Percentiles rank a stretch among this genome's conserved stretches.
These are phyloP conservation scores for Aplochiton taeniatus DNA, from an alignment of 2,797 vertebrate genomes.

Conservation along the genomic window DNA sequence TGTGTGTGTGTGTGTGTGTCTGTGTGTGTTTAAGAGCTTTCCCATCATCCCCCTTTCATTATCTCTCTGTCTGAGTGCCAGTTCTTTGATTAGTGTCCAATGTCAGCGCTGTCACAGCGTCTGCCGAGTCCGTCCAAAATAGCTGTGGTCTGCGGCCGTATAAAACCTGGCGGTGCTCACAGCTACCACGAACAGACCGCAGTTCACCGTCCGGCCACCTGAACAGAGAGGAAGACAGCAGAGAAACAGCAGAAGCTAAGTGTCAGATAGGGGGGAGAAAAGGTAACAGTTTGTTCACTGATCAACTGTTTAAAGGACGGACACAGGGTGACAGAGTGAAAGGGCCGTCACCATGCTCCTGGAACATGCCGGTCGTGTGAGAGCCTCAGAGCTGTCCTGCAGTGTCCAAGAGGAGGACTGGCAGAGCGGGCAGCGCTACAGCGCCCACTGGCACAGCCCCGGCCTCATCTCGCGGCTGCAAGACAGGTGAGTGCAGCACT, in stretches of 20 bases:
- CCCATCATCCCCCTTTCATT: constrained; percentile 16
- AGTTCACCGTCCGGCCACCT: neutral
- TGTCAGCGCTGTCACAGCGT: constrained; percentile 21
- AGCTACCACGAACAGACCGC: neutral
- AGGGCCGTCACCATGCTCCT: constrained; percentile 1
- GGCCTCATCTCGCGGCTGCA: neutral
- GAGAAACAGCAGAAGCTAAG: too few species aligned
- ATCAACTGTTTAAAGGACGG: neutral
- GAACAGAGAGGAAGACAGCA: neutral
- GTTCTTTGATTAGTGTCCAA: constrained; percentile 35
- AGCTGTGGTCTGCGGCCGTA: constrained; percentile 22
- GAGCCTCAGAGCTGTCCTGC: constrained; percentile 31
- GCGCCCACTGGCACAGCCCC: constrained; percentile 43
- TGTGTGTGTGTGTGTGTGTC: neutral
- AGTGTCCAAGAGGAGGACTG: constrained; percentile 53
- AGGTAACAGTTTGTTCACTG: neutral
- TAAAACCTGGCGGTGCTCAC: constrained; percentile 6
- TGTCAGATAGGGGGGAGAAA: too few species aligned
- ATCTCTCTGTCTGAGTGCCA: constrained; percentile 21
- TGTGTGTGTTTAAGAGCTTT: neutral
- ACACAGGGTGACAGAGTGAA: constrained; percentile 19
- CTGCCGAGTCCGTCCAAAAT: constrained; percentile 31
- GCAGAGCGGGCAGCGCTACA: constrained; percentile 44
- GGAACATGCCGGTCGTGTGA: neutral
- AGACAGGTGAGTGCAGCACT: constrained; percentile 6